Evolutionary conservation across 92 coral and sea anemone species (phyloP).

Genomic region (Scolanthus callimorphus): DNA sequence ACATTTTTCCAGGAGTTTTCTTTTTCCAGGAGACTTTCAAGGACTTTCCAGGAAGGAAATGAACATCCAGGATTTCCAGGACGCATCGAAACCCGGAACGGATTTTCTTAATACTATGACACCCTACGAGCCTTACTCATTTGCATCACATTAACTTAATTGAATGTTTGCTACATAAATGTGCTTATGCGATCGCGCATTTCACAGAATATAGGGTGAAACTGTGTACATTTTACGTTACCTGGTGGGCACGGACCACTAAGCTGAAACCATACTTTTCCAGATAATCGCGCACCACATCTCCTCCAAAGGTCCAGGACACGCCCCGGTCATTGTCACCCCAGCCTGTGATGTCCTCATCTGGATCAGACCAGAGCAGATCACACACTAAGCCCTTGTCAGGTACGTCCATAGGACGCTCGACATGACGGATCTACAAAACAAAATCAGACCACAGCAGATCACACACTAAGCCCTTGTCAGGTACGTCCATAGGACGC

Average conservation of each 20-base stretch:
- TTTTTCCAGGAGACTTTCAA: no score
- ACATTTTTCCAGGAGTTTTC: no score
- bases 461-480: no score
- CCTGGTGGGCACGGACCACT: slow-evolving; percentile 86
- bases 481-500: no score
- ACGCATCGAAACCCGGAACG: no score
- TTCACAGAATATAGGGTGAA: no score
- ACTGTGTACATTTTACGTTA: slow-evolving; percentile 1
- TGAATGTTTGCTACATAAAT: no score
- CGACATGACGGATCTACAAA: slow-evolving; percentile 56
- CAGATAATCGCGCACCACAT: slow-evolving; percentile 67
- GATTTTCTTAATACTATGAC: no score
- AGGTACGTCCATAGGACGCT: slow-evolving; percentile 84
- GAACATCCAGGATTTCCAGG: no score
- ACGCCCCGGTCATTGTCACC: slow-evolving; percentile 88
- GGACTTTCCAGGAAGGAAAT: no score
- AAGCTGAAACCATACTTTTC: slow-evolving; percentile 68
- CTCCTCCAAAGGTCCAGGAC: slow-evolving; percentile 92
- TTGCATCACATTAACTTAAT: neutral
- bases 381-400: slow-evolving; percentile 80
- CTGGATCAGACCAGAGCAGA: slow-evolving; percentile 85
- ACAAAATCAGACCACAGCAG: no score
- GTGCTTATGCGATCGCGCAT: no score
- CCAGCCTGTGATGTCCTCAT: slow-evolving; percentile 92
- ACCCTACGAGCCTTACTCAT: neutral